Evolutionary conservation across 35 echinoderm and acorn worm genomes (phyloP).

Genomic region (Anneissia japonica): DNA sequence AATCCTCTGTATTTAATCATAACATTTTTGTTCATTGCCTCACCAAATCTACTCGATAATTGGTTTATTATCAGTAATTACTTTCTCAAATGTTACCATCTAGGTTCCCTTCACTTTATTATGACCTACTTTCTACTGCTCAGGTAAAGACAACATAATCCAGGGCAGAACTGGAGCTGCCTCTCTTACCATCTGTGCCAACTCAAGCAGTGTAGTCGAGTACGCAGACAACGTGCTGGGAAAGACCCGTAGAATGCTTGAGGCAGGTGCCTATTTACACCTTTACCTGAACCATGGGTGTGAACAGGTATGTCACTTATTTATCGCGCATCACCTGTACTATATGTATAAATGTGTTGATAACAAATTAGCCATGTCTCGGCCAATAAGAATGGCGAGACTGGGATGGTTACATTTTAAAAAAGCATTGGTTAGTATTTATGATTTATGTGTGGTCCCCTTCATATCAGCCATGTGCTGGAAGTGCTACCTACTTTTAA

Average conservation of each 20-base stretch:
- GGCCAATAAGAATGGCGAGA: too few species aligned
- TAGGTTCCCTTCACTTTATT: background rate
- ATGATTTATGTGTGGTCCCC: too few species aligned
- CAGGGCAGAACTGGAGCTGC: background rate
- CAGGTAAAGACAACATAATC: background rate
- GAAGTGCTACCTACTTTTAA: too few species aligned
- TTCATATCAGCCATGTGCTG: too few species aligned
- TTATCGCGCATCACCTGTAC: too few species aligned
- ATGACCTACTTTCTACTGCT: background rate
- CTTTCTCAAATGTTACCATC: background rate
- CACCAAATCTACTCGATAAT: background rate
- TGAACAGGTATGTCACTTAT: conserved; percentile 10
- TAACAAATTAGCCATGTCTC: too few species aligned
- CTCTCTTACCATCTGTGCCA: background rate
- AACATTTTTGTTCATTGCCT: background rate
- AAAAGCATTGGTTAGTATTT: too few species aligned
- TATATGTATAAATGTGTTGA: too few species aligned
- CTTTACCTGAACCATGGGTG: conserved; percentile 13
- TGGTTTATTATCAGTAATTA: background rate
- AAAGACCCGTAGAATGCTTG: background rate
- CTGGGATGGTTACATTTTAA: too few species aligned
- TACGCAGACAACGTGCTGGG: background rate
- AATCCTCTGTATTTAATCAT: background rate
- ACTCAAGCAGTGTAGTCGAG: background rate
- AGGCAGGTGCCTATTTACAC: conserved; percentile 7